phyloP scores from a whole-genome alignment of 2,888 invertebrate genomes.

The Epinotia nisella region DNA sequence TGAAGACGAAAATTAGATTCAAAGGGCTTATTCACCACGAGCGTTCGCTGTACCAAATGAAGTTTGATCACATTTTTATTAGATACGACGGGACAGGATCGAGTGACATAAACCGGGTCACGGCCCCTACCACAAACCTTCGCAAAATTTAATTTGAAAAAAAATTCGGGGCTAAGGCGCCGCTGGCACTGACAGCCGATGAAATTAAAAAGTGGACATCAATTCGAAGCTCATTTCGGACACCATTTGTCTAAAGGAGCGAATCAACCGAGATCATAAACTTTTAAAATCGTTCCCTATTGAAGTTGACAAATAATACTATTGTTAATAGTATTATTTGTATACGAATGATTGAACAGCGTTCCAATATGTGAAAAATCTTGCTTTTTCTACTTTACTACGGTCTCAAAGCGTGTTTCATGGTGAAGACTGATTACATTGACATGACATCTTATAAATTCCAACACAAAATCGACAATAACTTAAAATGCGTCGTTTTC shows the following conservation, averaged over 20 bases:
- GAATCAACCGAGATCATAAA: neutral
- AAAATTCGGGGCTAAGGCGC: neutral
- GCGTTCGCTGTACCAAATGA: conserved; percentile 64
- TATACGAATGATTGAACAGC: neutral
- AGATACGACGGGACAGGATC: conserved; percentile 43
- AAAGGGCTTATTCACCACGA: conserved; percentile 58
- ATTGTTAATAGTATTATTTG: neutral
- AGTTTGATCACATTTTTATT: conserved; percentile 68
- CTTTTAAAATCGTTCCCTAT: neutral
- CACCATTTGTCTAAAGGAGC: neutral
- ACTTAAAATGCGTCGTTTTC: too few relatives aligned
- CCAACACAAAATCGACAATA: too few relatives aligned
- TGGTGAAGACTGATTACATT: neutral
- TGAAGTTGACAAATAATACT: neutral
- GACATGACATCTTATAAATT: too few relatives aligned
- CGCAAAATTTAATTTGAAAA: neutral
- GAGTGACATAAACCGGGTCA: conserved; percentile 47
- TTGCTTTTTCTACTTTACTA: neutral
- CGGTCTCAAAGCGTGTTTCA: neutral
- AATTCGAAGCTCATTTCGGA: neutral
- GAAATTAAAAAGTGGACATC: neutral
- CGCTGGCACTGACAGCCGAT: neutral
- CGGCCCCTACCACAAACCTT: conserved; percentile 20
- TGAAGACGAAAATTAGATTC: conserved; percentile 66
- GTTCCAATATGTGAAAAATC: neutral